These are phyloP conservation scores for Drosophila testacea DNA, from an alignment of 2,888 invertebrate species.

Conservation along the genomic window DNA sequence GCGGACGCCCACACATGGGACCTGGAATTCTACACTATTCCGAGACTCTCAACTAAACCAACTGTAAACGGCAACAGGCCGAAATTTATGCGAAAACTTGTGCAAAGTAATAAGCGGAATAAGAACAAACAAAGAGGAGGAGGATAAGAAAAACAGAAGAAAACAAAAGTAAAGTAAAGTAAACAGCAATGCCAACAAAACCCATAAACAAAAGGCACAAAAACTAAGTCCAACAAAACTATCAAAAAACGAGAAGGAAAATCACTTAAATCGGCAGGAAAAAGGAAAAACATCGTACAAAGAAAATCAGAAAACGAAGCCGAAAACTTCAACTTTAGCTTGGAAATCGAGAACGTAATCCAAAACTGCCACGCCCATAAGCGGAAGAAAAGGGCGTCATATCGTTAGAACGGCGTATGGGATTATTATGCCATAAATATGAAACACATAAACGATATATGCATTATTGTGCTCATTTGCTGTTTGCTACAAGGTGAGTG, in stretches of 20 bases:
- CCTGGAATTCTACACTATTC: conserved; percentile 34
- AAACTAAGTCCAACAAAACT: conserved; percentile 54
- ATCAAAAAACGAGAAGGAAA: conserved; percentile 38
- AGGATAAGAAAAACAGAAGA: conserved; percentile 16
- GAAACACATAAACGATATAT: conserved; percentile 83
- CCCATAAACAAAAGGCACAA: conserved; percentile 56
- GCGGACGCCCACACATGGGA: conserved; percentile 53
- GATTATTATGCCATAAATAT: conserved; percentile 84
- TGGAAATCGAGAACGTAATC: conserved; percentile 33
- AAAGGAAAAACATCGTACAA: conserved; percentile 28
- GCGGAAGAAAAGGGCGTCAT: conserved; percentile 4
- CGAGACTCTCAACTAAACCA: conserved; percentile 40
- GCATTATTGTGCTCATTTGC: conserved; percentile 82
- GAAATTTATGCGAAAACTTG: conserved; percentile 74
- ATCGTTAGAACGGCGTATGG: conserved; percentile 47
- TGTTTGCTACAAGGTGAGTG: conserved; percentile 82
- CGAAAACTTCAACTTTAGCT: conserved; percentile 33
- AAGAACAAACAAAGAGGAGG: conserved; percentile 36
- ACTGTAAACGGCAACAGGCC: conserved; percentile 74
- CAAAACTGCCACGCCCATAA: conserved; percentile 25
- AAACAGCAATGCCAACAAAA: conserved; percentile 46
- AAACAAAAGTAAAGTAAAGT: conserved; percentile 37
- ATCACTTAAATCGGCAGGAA: conserved; percentile 66
- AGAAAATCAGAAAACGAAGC: conserved; percentile 19
- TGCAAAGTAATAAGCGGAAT: conserved; percentile 65